Percentiles rank a stretch among this genome's conserved stretches.
phyloP scores from a whole-genome alignment of 2,888 invertebrate genomes.

The Tuta absoluta region DNA sequence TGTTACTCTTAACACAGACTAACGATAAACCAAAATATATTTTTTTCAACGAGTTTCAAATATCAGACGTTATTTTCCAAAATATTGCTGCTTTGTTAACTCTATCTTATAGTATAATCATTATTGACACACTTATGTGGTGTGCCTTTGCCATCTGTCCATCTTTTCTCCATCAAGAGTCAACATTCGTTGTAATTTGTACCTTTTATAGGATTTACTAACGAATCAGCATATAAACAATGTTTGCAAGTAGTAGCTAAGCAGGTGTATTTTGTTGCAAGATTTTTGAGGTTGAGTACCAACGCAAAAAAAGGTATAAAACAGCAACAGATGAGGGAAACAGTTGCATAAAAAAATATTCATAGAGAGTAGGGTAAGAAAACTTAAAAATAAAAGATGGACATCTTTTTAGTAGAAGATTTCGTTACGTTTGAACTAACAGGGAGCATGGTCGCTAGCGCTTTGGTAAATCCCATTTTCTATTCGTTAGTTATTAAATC shows the following conservation, averaged over 20 bases:
- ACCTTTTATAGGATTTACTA: background rate
- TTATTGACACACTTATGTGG: slow-evolving; percentile 30
- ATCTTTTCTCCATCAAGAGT: slow-evolving; percentile 34
- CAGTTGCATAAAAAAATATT: background rate
- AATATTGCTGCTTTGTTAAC: slow-evolving; percentile 32
- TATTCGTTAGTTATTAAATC: background rate
- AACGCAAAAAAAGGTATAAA: too few species aligned
- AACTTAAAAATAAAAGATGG: background rate
- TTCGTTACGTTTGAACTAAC: background rate
- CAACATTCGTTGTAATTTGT: slow-evolving; percentile 43
- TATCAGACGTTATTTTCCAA: slow-evolving; percentile 9
- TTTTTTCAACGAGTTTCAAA: slow-evolving; percentile 18
- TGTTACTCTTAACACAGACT: slow-evolving; percentile 27
- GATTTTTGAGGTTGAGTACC: too few species aligned
- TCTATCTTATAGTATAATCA: slow-evolving; percentile 35
- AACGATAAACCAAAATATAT: slow-evolving; percentile 18
- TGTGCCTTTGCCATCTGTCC: slow-evolving; percentile 33
- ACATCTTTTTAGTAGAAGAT: background rate
- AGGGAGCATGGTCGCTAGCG: background rate
- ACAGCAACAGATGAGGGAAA: background rate
- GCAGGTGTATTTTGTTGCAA: too few species aligned
- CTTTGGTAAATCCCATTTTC: background rate
- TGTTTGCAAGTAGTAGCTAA: background rate
- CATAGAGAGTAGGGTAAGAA: background rate
- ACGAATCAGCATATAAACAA: background rate